Evolutionary conservation across 1,140 invertebrate species (phyloP).

Genomic region (Harpegnathos saltator): DNA sequence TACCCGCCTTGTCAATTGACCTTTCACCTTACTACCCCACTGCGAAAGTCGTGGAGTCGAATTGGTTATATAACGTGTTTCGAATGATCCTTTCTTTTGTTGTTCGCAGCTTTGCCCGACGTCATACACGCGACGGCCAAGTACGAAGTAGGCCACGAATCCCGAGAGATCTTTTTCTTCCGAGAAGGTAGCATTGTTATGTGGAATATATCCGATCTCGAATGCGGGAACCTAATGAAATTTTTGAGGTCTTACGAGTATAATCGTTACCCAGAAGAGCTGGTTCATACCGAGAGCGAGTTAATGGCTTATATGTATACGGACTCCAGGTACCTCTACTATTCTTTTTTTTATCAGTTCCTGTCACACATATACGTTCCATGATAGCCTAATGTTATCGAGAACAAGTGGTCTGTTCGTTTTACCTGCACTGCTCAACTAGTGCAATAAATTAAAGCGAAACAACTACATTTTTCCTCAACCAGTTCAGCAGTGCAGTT

Average conservation of each 20-base stretch:
- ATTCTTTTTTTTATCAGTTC: conserved; percentile 9
- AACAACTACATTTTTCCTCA: too few relatives aligned
- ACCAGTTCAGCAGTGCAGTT: too few relatives aligned
- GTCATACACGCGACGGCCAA: conserved; percentile 92
- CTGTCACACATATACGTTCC: not conserved
- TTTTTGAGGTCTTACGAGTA: conserved; percentile 90
- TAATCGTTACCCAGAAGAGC: conserved; percentile 89
- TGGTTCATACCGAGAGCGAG: conserved; percentile 93
- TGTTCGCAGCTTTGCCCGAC: conserved; percentile 86
- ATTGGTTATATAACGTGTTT: not conserved
- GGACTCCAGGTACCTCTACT: conserved; percentile 84
- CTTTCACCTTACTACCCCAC: not conserved
- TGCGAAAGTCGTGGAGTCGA: too few relatives aligned
- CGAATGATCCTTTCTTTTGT: conserved; percentile 21
- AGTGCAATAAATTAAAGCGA: too few relatives aligned
- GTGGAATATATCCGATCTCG: conserved; percentile 96
- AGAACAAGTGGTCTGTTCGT: too few relatives aligned
- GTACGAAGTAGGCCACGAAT: conserved; percentile 90
- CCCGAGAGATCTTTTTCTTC: conserved; percentile 94
- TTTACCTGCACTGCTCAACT: too few relatives aligned
- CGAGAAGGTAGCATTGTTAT: conserved; percentile 95
- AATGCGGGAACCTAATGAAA: conserved; percentile 91
- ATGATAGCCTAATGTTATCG: not conserved
- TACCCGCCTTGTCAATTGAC: not conserved
- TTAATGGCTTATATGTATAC: conserved; percentile 92